phyloP scores from a whole-genome alignment of 2,797 vertebrate species.

The Mus minutoides region DNA sequence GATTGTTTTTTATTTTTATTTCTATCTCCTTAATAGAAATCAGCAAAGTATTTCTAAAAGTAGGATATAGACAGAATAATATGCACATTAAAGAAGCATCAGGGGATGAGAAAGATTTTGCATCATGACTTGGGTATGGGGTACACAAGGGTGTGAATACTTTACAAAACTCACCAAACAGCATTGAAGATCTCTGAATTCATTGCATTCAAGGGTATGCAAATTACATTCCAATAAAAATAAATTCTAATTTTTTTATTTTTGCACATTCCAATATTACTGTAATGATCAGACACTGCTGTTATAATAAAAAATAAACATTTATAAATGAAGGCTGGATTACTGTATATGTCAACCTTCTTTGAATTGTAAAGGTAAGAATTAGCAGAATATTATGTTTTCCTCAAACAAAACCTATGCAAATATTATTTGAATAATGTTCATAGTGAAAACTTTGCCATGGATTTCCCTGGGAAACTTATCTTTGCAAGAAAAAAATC shows the following conservation, averaged over 20 bases:
- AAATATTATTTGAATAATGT: slow-evolving; percentile 79
- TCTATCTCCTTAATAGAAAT: not conserved
- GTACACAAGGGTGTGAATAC: not conserved
- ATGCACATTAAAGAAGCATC: not conserved
- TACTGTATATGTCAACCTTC: slow-evolving; percentile 82
- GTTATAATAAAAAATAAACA: slow-evolving; percentile 83
- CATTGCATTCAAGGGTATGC: not conserved
- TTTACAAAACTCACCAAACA: slow-evolving; percentile 41
- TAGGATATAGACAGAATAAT: not conserved
- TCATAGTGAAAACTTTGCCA: slow-evolving; percentile 76
- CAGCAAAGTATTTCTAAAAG: not conserved
- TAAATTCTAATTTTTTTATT: slow-evolving; percentile 68
- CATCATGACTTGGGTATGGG: not conserved
- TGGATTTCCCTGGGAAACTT: slow-evolving; percentile 62
- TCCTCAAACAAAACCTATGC: slow-evolving; percentile 76
- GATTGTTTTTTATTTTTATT: not conserved
- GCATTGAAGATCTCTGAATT: not conserved
- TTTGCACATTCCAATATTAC: slow-evolving; percentile 72
- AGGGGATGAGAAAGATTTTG: not conserved
- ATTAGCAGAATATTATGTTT: slow-evolving; percentile 83
- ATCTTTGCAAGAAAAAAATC: slow-evolving; percentile 64
- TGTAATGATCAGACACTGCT: slow-evolving; percentile 80
- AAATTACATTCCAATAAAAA: slow-evolving; percentile 72
- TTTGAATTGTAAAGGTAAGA: slow-evolving; percentile 83
- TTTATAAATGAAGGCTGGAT: slow-evolving; percentile 77